These are phyloP conservation scores for Laticauda colubrina DNA, from an alignment of 2,113 vertebrate genomes.

Conservation along the genomic window DNA sequence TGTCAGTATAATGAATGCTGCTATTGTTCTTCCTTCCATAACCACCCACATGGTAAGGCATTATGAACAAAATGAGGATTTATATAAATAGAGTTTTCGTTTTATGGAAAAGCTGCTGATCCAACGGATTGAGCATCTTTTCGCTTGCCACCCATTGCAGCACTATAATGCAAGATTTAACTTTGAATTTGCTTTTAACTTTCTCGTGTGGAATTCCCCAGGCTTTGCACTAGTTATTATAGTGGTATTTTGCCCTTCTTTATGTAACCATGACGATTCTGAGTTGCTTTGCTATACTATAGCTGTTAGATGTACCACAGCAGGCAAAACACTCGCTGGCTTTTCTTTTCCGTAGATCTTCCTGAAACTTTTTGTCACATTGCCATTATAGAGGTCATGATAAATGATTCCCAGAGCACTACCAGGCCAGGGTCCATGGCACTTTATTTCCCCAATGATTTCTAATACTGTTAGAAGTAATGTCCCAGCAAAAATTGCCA, in stretches of 20 bases:
- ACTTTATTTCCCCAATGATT: background rate
- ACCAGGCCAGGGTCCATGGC: background rate
- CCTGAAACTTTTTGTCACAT: background rate
- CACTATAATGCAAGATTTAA: background rate
- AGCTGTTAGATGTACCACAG: background rate
- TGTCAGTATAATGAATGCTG: slow-evolving; percentile 31
- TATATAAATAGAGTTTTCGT: background rate
- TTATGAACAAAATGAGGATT: slow-evolving; percentile 37
- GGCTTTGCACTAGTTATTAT: background rate
- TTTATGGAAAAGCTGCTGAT: background rate
- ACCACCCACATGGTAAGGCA: background rate
- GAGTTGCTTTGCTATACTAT: background rate
- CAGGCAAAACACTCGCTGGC: background rate
- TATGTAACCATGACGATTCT: background rate
- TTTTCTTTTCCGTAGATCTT: background rate
- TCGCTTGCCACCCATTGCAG: background rate
- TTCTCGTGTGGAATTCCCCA: background rate
- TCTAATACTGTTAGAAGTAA: background rate
- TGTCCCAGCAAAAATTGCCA: background rate
- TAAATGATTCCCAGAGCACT: background rate
- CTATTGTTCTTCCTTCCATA: background rate
- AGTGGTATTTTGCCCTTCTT: slow-evolving; percentile 27
- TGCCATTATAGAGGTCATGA: background rate
- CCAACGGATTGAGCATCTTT: background rate
- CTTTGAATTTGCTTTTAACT: slow-evolving; percentile 25